Conservation (phyloP, 2,888 invertebrate species). For the Ypsolopha scabrella region DNA sequence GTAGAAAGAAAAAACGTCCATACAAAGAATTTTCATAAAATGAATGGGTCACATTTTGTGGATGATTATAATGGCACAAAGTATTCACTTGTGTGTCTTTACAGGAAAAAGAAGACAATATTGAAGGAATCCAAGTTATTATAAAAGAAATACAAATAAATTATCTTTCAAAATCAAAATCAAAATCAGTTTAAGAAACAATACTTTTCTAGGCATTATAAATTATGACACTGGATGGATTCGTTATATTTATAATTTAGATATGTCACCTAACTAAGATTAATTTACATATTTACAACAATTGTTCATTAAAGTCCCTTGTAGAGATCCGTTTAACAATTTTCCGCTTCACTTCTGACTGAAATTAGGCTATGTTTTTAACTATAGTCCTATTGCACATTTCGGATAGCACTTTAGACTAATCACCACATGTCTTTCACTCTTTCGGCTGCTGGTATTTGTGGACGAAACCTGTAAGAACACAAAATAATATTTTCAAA, state of each 20-base stretch:
- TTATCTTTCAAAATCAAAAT: no score
- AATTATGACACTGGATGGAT: conserved; percentile 60
- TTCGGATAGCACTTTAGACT: no score
- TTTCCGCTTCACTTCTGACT: not conserved
- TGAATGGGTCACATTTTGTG: no score
- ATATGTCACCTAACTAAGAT: conserved; percentile 14
- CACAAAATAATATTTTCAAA: not conserved
- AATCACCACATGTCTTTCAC: conserved; percentile 69
- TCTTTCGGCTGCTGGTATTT: conserved; percentile 59
- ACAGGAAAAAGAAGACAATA: conserved; percentile 9
- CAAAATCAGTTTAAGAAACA: no score
- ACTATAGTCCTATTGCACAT: no score
- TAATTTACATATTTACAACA: conserved; percentile 58
- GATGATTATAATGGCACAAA: conserved; percentile 45
- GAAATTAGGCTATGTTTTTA: no score
- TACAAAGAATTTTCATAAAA: no score
- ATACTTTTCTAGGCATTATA: conserved; percentile 13
- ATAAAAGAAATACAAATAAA: conserved; percentile 5
- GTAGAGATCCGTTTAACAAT: not conserved
- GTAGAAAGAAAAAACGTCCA: no score
- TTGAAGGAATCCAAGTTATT: not conserved
- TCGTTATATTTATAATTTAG: conserved; percentile 20
- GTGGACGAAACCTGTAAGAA: conserved; percentile 52
- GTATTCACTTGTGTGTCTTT: conserved; percentile 57
- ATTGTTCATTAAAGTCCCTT: conserved; percentile 7